Conservation (phyloP, 2,113 vertebrate genomes). For the Thymallus thymallus region DNA sequence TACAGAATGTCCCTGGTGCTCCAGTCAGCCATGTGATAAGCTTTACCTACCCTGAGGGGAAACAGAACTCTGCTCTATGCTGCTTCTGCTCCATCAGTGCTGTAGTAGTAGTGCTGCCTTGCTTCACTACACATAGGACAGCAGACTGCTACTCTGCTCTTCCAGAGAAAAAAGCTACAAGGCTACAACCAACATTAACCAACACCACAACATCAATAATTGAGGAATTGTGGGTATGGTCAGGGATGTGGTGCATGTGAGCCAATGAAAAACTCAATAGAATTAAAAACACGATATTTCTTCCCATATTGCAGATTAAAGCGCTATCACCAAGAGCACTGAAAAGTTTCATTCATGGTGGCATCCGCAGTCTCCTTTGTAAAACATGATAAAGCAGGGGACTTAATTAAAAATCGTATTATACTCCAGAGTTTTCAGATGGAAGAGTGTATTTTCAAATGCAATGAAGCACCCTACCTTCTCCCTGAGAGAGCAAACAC, state of each 20-base stretch:
- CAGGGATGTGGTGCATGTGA: background rate
- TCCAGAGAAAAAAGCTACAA: background rate
- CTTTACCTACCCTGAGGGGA: constrained; percentile 57
- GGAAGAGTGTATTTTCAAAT: background rate
- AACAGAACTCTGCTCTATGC: constrained; percentile 35
- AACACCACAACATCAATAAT: constrained; percentile 63
- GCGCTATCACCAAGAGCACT: constrained; percentile 59
- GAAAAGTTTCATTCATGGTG: constrained; percentile 68
- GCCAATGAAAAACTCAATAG: constrained; percentile 16
- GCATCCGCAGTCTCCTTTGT: constrained; percentile 46
- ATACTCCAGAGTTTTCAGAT: constrained; percentile 54
- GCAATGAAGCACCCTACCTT: background rate
- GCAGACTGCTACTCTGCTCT: constrained; percentile 9
- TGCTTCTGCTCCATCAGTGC: constrained; percentile 42
- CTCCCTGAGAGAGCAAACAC: background rate
- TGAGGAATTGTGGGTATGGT: constrained; percentile 7
- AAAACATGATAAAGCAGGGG: constrained; percentile 62
- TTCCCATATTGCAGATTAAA: constrained; percentile 58
- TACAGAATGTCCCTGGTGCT: too few relatives aligned
- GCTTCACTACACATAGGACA: constrained; percentile 25
- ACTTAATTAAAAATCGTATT: constrained; percentile 78
- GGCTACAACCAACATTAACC: constrained; percentile 5
- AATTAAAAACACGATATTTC: constrained; percentile 7
- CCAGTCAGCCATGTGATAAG: too few relatives aligned
- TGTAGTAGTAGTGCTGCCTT: constrained; percentile 25